Conservation (phyloP, 2,113 vertebrate species). For the Anseranas semipalmata region DNA sequence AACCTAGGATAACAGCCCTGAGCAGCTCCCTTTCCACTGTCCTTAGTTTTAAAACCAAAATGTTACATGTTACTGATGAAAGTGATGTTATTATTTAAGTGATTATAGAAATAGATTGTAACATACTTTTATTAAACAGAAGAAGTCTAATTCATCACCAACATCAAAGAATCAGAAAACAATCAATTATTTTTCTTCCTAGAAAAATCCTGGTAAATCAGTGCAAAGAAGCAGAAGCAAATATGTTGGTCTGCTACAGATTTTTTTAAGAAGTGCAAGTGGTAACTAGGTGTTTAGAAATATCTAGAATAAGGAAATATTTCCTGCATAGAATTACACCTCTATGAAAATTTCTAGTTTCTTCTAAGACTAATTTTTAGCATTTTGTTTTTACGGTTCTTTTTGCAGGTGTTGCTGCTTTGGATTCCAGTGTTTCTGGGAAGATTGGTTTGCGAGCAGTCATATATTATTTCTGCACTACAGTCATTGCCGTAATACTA, state of each 20-base stretch:
- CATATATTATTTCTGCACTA: slow-evolving; percentile 93
- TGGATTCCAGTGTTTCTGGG: slow-evolving; percentile 94
- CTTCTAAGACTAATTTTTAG: not conserved
- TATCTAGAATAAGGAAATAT: not conserved
- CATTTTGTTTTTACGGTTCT: not conserved
- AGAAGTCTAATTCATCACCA: not conserved
- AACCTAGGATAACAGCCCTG: not conserved
- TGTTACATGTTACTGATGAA: not conserved
- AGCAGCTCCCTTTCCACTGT: not conserved
- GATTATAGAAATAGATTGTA: not conserved
- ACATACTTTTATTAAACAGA: not conserved
- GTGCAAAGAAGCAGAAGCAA: not conserved
- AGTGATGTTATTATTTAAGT: not conserved
- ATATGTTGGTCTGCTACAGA: not conserved
- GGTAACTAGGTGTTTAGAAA: not conserved
- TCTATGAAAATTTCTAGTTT: not conserved
- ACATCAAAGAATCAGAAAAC: not conserved
- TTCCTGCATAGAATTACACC: not conserved
- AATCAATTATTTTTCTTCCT: not conserved
- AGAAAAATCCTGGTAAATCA: not conserved
- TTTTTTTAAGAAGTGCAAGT: not conserved
- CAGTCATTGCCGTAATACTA: slow-evolving; percentile 90
- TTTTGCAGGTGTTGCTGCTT: slow-evolving; percentile 88
- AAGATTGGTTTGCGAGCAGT: slow-evolving; percentile 93
- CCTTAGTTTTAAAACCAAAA: not conserved